A percentile compares a stretch with the other conserved stretches of the same genome.
These are phyloP conservation scores for Rhynchonycteris naso DNA, from an alignment of 2,797 vertebrate genomes.

Conservation along the genomic window DNA sequence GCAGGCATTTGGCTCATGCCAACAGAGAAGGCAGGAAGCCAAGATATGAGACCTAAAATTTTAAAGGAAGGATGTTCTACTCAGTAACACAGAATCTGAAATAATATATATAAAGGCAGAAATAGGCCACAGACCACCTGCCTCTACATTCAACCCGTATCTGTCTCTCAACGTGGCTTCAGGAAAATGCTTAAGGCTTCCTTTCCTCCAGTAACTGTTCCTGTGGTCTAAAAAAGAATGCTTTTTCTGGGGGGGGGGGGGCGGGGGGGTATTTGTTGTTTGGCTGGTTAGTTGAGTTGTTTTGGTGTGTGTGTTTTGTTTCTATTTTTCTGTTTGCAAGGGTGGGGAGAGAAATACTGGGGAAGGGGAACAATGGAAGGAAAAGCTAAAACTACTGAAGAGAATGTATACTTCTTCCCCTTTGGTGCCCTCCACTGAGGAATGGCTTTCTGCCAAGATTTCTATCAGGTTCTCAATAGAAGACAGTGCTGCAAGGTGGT, in stretches of 20 bases:
- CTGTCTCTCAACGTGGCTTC: neutral
- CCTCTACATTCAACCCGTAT: constrained; percentile 14
- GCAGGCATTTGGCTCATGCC: constrained; percentile 37
- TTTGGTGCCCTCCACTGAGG: neutral
- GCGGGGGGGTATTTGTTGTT: neutral
- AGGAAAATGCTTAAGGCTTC: neutral
- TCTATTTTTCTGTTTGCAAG: no score
- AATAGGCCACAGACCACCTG: constrained; percentile 4
- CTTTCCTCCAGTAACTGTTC: neutral
- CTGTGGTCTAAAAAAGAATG: neutral
- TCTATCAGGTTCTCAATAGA: constrained; percentile 2
- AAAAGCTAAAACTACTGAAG: neutral
- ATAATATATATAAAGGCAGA: constrained; percentile 14
- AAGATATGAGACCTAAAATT: constrained; percentile 26
- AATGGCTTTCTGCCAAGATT: neutral
- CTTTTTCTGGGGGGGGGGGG: neutral
- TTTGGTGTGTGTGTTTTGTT: neutral
- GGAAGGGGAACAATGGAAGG: neutral
- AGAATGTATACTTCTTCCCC: neutral
- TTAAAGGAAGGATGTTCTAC: constrained; percentile 36
- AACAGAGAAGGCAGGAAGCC: constrained; percentile 40
- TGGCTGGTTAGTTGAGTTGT: neutral
- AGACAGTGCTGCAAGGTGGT: neutral
- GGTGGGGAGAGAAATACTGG: neutral
- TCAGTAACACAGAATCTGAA: neutral